phyloP scores from a whole-genome alignment of 2,888 invertebrate genomes.

The Lithophane socia region DNA sequence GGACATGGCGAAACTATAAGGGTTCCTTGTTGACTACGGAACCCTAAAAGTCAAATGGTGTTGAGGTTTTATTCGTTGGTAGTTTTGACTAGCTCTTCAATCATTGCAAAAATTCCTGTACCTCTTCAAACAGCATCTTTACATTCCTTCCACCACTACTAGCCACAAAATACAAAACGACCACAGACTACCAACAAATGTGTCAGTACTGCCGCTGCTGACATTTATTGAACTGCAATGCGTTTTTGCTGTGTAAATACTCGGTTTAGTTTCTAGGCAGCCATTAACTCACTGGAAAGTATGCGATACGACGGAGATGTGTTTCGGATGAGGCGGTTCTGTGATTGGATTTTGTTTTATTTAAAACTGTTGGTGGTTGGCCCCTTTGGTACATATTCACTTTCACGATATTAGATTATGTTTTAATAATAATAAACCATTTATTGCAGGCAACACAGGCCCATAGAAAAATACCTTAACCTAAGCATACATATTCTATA shows the following conservation, averaged over 20 bases:
- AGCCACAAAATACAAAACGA: conserved; percentile 24
- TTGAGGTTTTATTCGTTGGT: background rate
- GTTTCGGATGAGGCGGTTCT: conserved; percentile 48
- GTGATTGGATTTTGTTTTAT: conserved; percentile 12
- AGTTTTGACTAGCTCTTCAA: background rate
- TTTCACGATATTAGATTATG: background rate
- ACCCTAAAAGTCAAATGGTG: background rate
- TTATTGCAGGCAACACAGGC: too few species aligned
- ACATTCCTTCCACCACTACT: conserved; percentile 11
- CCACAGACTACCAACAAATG: conserved; percentile 56
- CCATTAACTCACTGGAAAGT: conserved; percentile 55
- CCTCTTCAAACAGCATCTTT: conserved; percentile 12
- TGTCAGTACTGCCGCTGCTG: conserved; percentile 63
- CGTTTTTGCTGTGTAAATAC: conserved; percentile 67
- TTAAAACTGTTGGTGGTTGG: background rate
- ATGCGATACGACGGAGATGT: conserved; percentile 52
- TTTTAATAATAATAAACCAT: background rate
- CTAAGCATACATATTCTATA: too few species aligned
- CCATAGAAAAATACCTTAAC: too few species aligned
- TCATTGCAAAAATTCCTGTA: conserved; percentile 14
- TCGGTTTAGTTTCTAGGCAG: conserved; percentile 69
- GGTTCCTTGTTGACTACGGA: too few species aligned
- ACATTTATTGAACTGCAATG: conserved; percentile 61
- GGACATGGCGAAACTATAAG: too few species aligned
- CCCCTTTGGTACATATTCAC: background rate